These are phyloP conservation scores for Alces alces DNA, from an alignment of 2,113 vertebrate species.

Conservation along the genomic window DNA sequence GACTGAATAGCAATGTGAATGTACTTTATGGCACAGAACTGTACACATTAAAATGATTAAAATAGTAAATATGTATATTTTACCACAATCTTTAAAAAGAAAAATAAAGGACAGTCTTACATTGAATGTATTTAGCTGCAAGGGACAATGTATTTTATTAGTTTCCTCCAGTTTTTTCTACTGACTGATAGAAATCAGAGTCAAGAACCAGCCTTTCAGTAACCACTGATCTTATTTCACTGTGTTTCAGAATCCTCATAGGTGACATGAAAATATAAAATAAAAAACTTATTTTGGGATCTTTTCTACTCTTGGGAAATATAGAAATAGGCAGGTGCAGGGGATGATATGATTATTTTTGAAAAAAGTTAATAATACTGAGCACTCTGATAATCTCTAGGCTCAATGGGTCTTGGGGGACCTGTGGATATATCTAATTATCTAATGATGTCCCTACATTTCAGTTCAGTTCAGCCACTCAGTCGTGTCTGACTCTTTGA, in stretches of 20 bases:
- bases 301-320: background rate
- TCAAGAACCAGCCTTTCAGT: background rate
- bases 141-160: background rate
- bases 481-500: too few species aligned
- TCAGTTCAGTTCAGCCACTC: too few species aligned
- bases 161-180: background rate
- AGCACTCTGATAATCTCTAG: background rate
- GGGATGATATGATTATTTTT: background rate
- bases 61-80: background rate
- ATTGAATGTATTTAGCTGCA: background rate
- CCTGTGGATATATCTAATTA: background rate
- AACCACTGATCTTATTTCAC: background rate
- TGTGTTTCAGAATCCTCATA: background rate
- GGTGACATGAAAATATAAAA: background rate
- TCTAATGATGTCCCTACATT: background rate
- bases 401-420: background rate
- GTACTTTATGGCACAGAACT: background rate
- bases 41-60: background rate
- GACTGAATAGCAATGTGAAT: background rate
- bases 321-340: background rate
- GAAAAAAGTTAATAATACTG: background rate
- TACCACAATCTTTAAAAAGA: background rate
- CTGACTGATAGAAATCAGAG: background rate
- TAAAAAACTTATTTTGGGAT: background rate
- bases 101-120: background rate